Base-by-base conservation (phyloP, 2,113 vertebrate species). In the Pachyramphus minor region DNA sequence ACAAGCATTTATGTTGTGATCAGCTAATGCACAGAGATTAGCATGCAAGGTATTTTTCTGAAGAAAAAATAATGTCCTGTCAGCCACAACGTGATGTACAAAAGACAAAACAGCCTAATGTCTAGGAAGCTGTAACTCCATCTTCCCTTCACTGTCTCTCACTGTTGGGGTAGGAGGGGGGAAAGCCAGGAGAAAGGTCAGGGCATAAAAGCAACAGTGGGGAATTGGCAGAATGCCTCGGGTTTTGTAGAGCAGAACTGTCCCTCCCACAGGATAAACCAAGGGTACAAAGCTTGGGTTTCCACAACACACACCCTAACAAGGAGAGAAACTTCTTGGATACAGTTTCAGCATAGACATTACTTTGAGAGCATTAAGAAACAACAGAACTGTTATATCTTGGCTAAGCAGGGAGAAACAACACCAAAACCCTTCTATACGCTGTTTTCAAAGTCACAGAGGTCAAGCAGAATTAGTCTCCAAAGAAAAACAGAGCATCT, bases 1-100 rank as follows among this genome's bases (percentile, higher is more conserved):
- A 93, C 93, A 94, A 79, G 92, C 84, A 89, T 89, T 97, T 92
- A 86, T 64, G 88, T 71, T 92, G 87, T 76, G 93, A 96, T 96
- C 96, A 92, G 75, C 84, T 96, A 95, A 96, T 81, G 63, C 92
- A 87, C 89, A 75, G 63, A 96, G 81, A 95, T 93, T 49, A 96
- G 88, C 79, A 87, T 89, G 81, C 53, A 90, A 94, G 95, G 73
- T 71, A 96, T 92, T 97, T 94, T 94, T 94, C 33, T 47, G 53
- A 12, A 63, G 41, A 31, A 47, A 59, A 47, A 47, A 17, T 63
- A 67, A 73, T 1, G 12, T 87, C 86, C 83, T 93, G 93, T 88
- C 95, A 96, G 58, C 68, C 67, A 92, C 80, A 77, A 79, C 82
- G 60, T 84, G 68, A 95, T 95, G 62, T n/a, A 80, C 74, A 93